phyloP scores from a whole-genome alignment of 1,140 invertebrate species.

The Bombus sibiricus region DNA sequence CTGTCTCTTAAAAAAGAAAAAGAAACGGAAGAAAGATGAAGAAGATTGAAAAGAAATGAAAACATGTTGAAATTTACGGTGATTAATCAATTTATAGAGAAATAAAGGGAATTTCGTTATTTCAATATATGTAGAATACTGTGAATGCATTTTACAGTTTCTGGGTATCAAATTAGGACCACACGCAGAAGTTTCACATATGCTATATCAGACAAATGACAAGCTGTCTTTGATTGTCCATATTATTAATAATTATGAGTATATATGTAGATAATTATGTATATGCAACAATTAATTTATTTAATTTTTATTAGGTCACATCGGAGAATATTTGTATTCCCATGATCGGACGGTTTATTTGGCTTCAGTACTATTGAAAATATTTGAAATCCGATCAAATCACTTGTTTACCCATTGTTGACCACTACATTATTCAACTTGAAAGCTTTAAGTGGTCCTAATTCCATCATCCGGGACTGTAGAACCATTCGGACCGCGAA shows the following conservation, averaged over 20 bases:
- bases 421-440: background rate
- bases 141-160: background rate
- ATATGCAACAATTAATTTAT: background rate
- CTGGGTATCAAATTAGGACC: background rate
- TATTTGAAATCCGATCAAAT: background rate
- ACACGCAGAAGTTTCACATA: background rate
- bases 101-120: background rate
- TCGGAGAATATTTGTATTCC: background rate
- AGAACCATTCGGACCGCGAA: background rate
- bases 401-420: background rate
- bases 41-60: background rate
- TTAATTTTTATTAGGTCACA: background rate
- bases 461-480: background rate
- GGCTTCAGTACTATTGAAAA: background rate
- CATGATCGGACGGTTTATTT: background rate
- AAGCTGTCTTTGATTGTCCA: too few species aligned
- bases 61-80: background rate
- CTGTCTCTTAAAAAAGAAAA: background rate
- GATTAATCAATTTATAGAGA: conserved; percentile 7
- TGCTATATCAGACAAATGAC: too few species aligned
- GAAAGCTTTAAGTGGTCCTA: background rate
- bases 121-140: background rate
- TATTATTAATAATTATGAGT: background rate
- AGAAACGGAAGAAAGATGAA: background rate
- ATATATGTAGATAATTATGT: background rate